Evolutionary conservation across 2,888 invertebrate species (phyloP), one percentile per base, ranked within the genome.

Genomic region (Cryptocheilus praepositus): DNA sequence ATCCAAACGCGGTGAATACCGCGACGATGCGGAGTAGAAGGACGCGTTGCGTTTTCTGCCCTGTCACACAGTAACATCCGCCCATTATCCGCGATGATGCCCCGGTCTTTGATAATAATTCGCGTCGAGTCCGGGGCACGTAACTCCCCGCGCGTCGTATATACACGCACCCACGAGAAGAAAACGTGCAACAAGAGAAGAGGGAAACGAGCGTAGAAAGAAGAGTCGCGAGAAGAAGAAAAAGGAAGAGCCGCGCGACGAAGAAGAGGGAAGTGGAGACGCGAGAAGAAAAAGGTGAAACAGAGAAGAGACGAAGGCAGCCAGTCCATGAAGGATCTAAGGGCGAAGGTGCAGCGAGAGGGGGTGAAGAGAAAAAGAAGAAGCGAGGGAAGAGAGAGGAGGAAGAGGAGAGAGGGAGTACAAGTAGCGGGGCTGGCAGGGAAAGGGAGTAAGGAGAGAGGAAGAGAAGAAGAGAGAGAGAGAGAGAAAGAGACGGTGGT

Each of bases 401-500:
- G 36, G 57, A 51, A 57, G 44, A 28, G 44, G 21, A 25, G 52
- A 44, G 43, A 57, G 45, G 49, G 49, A n/a, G n/a, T 44, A 19
- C 19, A 45, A 16, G 51, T 25, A 21, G 25, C 67, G 63, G 66
- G 71, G 71, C 52, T 61, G 58, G 59, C 18, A 71, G 61, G 57
- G 64, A 49, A 45, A 57, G 67, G 73, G 66, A 43, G 44, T 43
- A 25, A 21, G 46, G 56, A 22, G 16, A 21, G 8, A 64, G 61
- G 51, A 73, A 61, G 70, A 67, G 68, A 63, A 64, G 44, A 61
- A 68, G 61, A 61, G 64, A 43, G 57, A 46, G 28, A 58, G 51
- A 51, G 59, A 51, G 56, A 61, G 46, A 66, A 76, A 70, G 81
- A 83, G 83, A 84, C 83, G 85, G 84, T 85, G 86, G 84, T 87